Evolutionary conservation across 2,113 vertebrate species (phyloP).

Genomic region (Calonectris borealis): DNA sequence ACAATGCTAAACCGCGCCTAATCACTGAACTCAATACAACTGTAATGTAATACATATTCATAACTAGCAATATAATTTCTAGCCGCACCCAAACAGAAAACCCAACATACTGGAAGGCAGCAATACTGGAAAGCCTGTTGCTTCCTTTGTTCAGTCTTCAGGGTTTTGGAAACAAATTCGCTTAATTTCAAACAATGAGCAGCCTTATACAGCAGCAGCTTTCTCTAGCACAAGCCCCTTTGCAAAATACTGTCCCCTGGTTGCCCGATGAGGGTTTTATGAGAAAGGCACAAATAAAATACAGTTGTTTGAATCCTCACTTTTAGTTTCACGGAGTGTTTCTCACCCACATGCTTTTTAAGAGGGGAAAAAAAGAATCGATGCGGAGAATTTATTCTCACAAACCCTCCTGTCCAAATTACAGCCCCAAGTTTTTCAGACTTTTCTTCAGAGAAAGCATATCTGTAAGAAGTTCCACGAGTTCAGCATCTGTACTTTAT

Average conservation of each 20-base stretch:
- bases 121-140: neutral
- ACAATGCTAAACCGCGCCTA: neutral
- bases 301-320: neutral
- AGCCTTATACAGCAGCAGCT: neutral
- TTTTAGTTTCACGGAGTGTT: neutral
- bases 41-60: neutral
- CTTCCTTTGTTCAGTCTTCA: neutral
- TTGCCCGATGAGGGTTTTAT: neutral
- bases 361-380: neutral
- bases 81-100: neutral
- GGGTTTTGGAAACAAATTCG: neutral
- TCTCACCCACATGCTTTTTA: neutral
- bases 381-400: neutral
- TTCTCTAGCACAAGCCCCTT: neutral
- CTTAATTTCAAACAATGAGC: neutral
- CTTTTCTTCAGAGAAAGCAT: neutral
- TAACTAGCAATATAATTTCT: neutral
- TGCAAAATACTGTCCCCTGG: neutral
- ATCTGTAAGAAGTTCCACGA: neutral
- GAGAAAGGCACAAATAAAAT: neutral
- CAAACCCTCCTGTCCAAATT: neutral
- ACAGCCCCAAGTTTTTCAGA: neutral
- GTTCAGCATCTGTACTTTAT: neutral
- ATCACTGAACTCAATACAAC: neutral
- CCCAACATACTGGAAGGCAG: neutral